Conservation (phyloP, 2,113 vertebrate genomes). For the Albula goreensis region DNA sequence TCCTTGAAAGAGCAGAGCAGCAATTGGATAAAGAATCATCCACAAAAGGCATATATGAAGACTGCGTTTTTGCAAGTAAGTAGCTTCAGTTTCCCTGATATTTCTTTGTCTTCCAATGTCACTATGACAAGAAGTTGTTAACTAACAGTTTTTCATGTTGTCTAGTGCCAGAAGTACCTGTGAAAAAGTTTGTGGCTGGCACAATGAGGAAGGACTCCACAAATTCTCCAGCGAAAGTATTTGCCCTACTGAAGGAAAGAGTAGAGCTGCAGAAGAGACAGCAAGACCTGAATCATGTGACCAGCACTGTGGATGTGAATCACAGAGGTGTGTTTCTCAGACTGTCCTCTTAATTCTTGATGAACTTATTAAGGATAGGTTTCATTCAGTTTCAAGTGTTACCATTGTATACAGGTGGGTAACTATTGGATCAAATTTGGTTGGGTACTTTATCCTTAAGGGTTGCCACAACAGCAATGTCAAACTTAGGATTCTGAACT, state of each 20-base stretch:
- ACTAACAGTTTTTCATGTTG: background rate
- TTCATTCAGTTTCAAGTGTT: background rate
- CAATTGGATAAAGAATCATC: background rate
- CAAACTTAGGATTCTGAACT: background rate
- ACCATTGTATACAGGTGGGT: background rate
- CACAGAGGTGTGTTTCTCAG: constrained; percentile 30
- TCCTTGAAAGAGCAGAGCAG: background rate
- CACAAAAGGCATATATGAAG: background rate
- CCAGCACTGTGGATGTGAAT: background rate
- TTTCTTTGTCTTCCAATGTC: background rate
- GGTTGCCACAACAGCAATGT: background rate
- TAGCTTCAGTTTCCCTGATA: background rate
- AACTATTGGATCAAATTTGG: background rate
- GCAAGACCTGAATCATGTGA: constrained; percentile 40
- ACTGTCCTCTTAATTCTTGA: background rate
- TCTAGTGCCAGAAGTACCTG: constrained; percentile 27
- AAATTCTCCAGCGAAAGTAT: constrained; percentile 53
- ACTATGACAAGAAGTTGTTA: background rate
- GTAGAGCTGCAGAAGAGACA: constrained; percentile 31
- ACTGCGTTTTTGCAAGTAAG: constrained; percentile 9
- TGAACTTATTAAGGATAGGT: background rate
- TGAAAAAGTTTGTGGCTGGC: background rate
- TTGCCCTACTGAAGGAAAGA: constrained; percentile 55
- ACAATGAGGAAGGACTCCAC: background rate
- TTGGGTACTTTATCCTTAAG: background rate